Evolutionary conservation across 30 jellyfish, hydroid and myxozoan genomes (phyloP), one percentile per base, ranked within the genome.

Genomic region (Kudoa iwatai): DNA sequence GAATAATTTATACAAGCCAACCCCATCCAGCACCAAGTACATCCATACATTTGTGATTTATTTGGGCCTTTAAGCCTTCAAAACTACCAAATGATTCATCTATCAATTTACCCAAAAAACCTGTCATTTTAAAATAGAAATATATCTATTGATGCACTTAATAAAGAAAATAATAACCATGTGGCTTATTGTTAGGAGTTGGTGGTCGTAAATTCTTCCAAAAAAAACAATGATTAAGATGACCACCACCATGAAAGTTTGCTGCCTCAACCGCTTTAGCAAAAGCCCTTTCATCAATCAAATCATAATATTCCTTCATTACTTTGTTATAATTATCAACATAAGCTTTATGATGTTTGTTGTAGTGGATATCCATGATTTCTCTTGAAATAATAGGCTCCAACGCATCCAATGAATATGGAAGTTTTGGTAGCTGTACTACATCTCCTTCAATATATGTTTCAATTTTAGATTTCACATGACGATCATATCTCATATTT

Each of bases 21-120:
- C 88, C 89, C 99, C 99, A 81, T 17, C 99, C 99, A 9, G 99
- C 63, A 11, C 99, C 99, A 31, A 62, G 99, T 17, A 81, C 85
- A 19, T 84, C 99, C 25, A 64, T 88, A 2, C 88, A 50, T 11
- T 68, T 56, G n/a, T 54, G 28, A 4, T 87, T 39, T 23, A 81
- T 41, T 32, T 63, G 42, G 17, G 83, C 44, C 51, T 63, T 58
- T 52, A 81, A 32, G 33, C 52, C 48, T 21, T 58, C 89, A 51
- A 64, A 64, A 19, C 88, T 62, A 1, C 88, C 89, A 54, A 81
- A 81, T 40, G 63, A 85, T 21, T 48, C 39, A 19, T 24, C 36
- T 4, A 81, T 64, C 4, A 88, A 83, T 6, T 51, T n/a, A n/a
- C n/a, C n/a, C n/a, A n/a, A n/a, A n/a, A n/a, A n/a, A n/a, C n/a